Conservation (phyloP, 2,113 vertebrate genomes). For the Cryptomyrus ogoouensis region DNA sequence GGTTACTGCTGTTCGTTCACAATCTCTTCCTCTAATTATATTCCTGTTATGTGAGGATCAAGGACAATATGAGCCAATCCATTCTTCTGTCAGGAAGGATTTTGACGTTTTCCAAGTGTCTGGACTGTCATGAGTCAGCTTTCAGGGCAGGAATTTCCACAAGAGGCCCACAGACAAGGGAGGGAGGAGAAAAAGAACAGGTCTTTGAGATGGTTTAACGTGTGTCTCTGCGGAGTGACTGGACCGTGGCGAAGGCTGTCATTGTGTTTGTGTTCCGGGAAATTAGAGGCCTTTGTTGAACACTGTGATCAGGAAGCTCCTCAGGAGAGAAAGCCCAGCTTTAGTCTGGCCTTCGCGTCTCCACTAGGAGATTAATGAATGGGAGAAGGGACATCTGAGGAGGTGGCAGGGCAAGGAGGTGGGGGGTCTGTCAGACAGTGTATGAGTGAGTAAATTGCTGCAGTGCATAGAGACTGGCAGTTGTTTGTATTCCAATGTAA, state of each 20-base stretch:
- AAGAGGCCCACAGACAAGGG: background rate
- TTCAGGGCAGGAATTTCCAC: background rate
- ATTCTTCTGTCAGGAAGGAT: background rate
- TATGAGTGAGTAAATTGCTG: background rate
- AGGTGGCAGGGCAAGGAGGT: background rate
- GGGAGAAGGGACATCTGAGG: background rate
- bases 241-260: background rate
- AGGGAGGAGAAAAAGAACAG: background rate
- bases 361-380: background rate
- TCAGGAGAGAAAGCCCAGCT: background rate
- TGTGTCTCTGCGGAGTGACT: background rate
- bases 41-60: background rate
- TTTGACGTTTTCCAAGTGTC: background rate
- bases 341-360: constrained; percentile 1
- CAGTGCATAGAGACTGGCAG: background rate
- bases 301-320: constrained; percentile 15
- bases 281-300: constrained; percentile 15
- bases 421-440: background rate
- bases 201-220: background rate
- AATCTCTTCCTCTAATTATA: background rate
- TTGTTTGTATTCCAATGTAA: background rate
- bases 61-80: background rate
- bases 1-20: background rate
- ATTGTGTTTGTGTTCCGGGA: constrained; percentile 12
- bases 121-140: background rate